A percentile compares a stretch with the other conserved stretches of the same genome.
These are phyloP conservation scores for Bombycilla garrulus DNA, from an alignment of 2,113 vertebrate genomes.

Conservation along the genomic window DNA sequence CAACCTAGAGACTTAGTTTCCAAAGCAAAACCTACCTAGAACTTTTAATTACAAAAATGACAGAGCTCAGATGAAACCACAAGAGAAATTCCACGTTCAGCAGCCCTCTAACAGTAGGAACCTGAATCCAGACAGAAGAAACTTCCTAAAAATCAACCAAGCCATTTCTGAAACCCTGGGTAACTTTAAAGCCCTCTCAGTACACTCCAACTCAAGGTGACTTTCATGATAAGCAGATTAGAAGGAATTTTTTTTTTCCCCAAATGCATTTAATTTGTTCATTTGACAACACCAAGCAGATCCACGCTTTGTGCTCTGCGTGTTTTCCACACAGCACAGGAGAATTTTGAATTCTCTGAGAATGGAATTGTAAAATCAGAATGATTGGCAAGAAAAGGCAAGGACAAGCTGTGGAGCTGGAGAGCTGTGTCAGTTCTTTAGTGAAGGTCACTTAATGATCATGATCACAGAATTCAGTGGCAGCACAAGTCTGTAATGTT, in stretches of 20 bases:
- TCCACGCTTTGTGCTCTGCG: background rate
- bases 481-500: background rate
- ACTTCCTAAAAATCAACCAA: background rate
- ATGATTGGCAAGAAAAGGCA: background rate
- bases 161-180: background rate
- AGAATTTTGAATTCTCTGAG: background rate
- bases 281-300: background rate
- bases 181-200: background rate
- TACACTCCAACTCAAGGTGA: background rate
- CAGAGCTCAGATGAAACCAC: background rate
- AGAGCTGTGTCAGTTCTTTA: background rate
- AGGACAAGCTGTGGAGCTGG: constrained; percentile 2
- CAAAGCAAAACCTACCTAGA: background rate
- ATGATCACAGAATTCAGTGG: background rate
- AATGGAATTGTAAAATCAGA: background rate
- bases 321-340: background rate
- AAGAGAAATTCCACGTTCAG: background rate
- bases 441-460: constrained; percentile 22
- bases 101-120: background rate
- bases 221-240: constrained; percentile 1
- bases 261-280: background rate
- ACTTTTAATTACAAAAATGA: background rate
- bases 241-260: background rate
- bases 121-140: background rate
- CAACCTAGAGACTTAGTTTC: background rate